Conservation (phyloP, 2,113 vertebrate genomes). For the Gulo gulo region DNA sequence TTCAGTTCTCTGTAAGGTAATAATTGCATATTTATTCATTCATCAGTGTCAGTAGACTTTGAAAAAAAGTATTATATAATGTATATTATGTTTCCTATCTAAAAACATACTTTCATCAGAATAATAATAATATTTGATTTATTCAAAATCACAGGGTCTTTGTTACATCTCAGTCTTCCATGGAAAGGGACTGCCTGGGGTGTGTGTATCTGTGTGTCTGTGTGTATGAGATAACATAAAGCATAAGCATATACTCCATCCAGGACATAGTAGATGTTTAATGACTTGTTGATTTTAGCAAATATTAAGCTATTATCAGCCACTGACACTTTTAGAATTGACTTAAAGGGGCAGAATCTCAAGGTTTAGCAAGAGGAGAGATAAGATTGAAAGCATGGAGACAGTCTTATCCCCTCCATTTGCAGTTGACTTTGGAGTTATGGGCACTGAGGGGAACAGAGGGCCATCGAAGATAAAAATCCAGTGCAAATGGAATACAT, state of each 20-base stretch:
- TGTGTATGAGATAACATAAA: neutral
- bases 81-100: neutral
- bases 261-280: neutral
- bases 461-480: neutral
- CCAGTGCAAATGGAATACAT: neutral
- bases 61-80: neutral
- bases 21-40: neutral
- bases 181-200: neutral
- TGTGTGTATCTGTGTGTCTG: neutral
- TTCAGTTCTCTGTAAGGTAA: neutral
- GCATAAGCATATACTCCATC: neutral
- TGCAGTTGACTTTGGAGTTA: neutral
- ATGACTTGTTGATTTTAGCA: neutral
- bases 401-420: neutral
- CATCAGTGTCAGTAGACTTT: neutral
- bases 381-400: neutral
- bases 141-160: neutral
- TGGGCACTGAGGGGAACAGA: neutral
- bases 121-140: neutral
- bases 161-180: neutral
- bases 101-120: neutral
- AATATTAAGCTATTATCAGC: neutral
- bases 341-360: neutral
- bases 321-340: neutral
- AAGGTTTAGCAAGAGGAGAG: neutral